Evolutionary conservation across 92 coral and sea anemone genomes (phyloP), one percentile per base, ranked within the genome.

Genomic region (Ricordea florida): DNA sequence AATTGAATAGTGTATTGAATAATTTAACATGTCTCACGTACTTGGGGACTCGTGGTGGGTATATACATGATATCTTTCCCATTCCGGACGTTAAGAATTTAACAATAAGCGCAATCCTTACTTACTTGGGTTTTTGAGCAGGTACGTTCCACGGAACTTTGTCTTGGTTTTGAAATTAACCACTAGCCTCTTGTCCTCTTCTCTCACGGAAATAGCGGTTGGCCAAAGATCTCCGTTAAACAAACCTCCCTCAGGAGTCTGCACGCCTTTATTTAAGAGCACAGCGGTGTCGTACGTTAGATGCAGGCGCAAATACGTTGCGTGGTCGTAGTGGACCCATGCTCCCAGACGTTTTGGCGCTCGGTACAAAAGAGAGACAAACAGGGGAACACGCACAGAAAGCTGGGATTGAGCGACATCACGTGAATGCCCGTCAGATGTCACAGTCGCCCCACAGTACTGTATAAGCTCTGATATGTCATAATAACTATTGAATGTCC

Each of bases 201-300:
- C 85, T 18, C 93, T 88, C 10, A 96, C 87, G 41, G 76, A 60
- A 29, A 96, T 93, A 50, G 93, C 83, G 0, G 85, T 87, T 31
- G 93, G 91, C 92, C 97, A 92, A 5, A 96, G 85, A 53, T 89
- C 89, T 18, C 97, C 99, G 37, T 78, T 79, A 8, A 89, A 62
- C 42, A 72, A 68, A 24, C 90, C 90, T 1, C 97, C 97, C 9
- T 85, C 97, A 51, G 97, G 97, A 57, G 97, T 89, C 86, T 93
- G 93, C 79, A 96, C 90, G 29, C 96, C 96, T 61, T 96, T 97
- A 56, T 89, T 92, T 24, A 90, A 85, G 60, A 96, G 72, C 35
- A 96, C 97, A 65, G 97, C 99, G 80, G 99, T 96, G 61, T 96
- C 97, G 48, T 96, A 96, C 34, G 87, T 85, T 35, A 96, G 80